Percentiles rank a stretch among this genome's conserved stretches.
phyloP scores from a whole-genome alignment of 2,888 invertebrate genomes.

The Brachylomia viminalis region DNA sequence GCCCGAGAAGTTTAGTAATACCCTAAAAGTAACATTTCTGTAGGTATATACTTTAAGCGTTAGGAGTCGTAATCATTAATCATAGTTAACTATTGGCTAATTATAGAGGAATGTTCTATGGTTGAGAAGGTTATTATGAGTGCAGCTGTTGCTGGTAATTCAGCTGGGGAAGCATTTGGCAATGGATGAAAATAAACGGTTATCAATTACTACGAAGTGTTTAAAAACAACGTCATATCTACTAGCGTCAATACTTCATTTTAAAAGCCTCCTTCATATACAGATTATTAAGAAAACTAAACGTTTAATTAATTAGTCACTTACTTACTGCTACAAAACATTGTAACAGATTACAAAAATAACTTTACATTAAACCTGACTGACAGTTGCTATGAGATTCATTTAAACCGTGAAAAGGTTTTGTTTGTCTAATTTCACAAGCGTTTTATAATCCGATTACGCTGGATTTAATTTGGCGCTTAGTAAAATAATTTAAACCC shows the following conservation, averaged over 20 bases:
- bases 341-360: conserved; percentile 15
- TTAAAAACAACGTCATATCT: background rate
- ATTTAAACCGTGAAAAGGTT: conserved; percentile 43
- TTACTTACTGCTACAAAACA: background rate
- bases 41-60: conserved; percentile 16
- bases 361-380: background rate
- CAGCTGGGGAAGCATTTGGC: background rate
- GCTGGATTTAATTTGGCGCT: conserved; percentile 30
- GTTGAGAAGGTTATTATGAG: conserved; percentile 3
- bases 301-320: background rate
- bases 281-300: background rate
- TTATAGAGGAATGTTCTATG: conserved; percentile 32
- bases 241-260: no score
- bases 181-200: background rate
- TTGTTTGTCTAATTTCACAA: conserved; percentile 50
- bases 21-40: conserved; percentile 22
- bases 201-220: background rate
- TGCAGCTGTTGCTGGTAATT: background rate
- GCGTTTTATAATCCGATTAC: conserved; percentile 56
- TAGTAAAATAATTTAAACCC: conserved; percentile 40
- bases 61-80: conserved; percentile 52
- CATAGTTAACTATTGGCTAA: conserved; percentile 51
- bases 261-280: background rate
- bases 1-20: conserved; percentile 33
- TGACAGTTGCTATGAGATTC: conserved; percentile 23